These are phyloP conservation scores for Orthonyx spaldingii DNA, from an alignment of 2,113 vertebrate species.

Conservation along the genomic window DNA sequence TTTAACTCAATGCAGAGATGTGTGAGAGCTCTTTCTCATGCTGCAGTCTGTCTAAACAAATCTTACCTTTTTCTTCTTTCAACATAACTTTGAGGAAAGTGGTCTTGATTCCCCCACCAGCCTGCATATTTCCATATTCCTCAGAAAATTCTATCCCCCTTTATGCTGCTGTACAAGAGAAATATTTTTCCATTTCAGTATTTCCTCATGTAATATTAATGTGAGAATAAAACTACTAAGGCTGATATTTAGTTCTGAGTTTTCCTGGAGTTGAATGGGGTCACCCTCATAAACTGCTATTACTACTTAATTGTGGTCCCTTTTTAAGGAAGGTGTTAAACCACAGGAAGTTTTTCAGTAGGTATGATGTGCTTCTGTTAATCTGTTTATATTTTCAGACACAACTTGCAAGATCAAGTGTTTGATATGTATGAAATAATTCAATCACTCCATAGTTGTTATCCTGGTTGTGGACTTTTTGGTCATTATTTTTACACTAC, in stretches of 20 bases:
- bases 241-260: neutral
- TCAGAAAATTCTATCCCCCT: neutral
- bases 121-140: neutral
- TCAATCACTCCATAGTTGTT: neutral
- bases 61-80: neutral
- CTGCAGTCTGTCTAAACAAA: neutral
- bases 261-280: neutral
- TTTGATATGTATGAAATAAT: neutral
- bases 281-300: neutral
- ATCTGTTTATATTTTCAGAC: neutral
- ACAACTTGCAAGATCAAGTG: neutral
- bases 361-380: neutral
- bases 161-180: neutral
- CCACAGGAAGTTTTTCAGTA: neutral
- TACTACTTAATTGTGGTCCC: neutral
- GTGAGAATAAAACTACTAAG: neutral
- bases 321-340: neutral
- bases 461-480: neutral
- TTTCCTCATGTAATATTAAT: neutral
- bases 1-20: neutral
- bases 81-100: neutral
- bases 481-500: neutral
- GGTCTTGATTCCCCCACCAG: neutral
- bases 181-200: neutral
- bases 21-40: neutral